Evolutionary conservation across 2,113 vertebrate species (phyloP).

Genomic region (Hydropotes inermis): DNA sequence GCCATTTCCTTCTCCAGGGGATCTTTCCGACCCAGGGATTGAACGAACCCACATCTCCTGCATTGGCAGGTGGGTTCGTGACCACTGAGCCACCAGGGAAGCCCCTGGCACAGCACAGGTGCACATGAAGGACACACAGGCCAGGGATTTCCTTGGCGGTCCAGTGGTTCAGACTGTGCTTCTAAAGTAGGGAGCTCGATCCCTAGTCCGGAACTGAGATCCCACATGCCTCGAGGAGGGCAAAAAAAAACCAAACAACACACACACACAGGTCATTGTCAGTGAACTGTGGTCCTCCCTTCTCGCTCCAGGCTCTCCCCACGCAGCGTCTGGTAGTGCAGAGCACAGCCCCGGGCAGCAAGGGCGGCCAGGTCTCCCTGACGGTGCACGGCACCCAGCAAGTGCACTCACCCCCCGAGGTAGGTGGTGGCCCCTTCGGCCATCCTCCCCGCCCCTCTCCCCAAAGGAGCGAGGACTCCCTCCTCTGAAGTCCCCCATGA

Average conservation of each 20-base stretch:
- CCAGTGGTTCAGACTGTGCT: neutral
- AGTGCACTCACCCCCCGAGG: conserved; percentile 79
- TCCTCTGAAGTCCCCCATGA: neutral
- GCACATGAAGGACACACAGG: accelerated
- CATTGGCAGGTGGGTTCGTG: neutral
- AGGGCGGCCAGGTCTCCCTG: conserved; percentile 75
- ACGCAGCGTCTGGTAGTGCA: conserved; percentile 78
- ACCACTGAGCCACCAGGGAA: neutral
- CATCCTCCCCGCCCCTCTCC: neutral
- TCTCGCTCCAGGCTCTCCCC: conserved; percentile 31
- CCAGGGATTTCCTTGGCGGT: neutral
- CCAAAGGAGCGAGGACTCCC: neutral
- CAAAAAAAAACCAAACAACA: neutral
- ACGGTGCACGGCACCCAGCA: conserved; percentile 72
- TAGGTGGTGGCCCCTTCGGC: conserved; percentile 40
- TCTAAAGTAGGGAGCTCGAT: neutral
- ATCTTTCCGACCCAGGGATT: neutral
- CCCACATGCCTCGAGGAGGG: neutral
- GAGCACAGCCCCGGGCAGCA: conserved; percentile 66
- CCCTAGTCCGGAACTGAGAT: neutral
- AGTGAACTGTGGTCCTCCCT: neutral
- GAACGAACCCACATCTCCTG: neutral
- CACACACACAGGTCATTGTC: accelerated
- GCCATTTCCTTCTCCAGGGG: neutral
- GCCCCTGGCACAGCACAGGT: neutral